phyloP scores from a whole-genome alignment of 2,888 invertebrate species.

The Helleia helle region DNA sequence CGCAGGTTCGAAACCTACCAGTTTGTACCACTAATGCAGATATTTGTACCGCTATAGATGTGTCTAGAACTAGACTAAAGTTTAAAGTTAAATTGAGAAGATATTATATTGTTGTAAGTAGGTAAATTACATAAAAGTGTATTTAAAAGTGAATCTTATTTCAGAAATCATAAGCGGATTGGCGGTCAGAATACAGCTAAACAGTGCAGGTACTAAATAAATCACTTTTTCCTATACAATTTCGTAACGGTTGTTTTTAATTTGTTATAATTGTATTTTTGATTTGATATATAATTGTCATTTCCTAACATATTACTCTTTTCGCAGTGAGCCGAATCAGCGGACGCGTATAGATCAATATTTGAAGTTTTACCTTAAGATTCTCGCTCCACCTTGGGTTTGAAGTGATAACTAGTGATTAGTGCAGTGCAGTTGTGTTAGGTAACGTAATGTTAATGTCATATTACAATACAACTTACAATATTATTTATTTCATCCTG shows the following conservation, averaged over 20 bases:
- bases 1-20: no score
- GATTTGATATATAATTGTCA: no score
- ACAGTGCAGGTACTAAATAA: constrained; percentile 12
- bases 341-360: constrained; percentile 53
- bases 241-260: no score
- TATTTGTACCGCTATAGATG: no score
- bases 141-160: constrained; percentile 27
- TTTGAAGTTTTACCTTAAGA: constrained; percentile 64
- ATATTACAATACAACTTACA: constrained; percentile 57
- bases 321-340: constrained; percentile 51
- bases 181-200: not conserved
- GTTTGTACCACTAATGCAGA: no score
- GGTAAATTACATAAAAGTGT: constrained; percentile 3
- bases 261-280: no score
- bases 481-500: constrained; percentile 70
- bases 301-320: no score
- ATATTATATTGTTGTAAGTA: not conserved
- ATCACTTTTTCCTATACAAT: no score
- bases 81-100: not conserved
- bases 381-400: constrained; percentile 67
- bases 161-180: constrained; percentile 59
- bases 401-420: constrained; percentile 69
- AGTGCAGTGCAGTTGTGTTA: constrained; percentile 64
- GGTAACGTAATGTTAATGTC: constrained; percentile 54
- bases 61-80: no score